A percentile compares a stretch with the other conserved stretches of the same genome.
phyloP scores from a whole-genome alignment of 2,888 invertebrate species.

The Nomada flava region DNA sequence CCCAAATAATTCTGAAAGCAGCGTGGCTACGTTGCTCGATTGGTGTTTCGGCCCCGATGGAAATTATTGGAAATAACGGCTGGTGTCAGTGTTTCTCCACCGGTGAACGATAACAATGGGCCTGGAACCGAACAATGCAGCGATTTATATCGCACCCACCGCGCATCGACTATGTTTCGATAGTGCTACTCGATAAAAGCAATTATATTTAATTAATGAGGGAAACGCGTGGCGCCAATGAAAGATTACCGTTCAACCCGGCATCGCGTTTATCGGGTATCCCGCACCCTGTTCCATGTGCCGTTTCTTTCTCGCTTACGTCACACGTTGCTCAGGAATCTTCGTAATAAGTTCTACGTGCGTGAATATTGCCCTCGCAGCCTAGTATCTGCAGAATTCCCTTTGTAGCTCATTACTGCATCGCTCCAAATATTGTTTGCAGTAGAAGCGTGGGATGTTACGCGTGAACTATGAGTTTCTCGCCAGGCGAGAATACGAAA shows the following conservation, averaged over 20 bases:
- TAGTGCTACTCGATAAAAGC: conserved; percentile 50
- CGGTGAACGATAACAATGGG: conserved; percentile 42
- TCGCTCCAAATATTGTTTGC: not conserved
- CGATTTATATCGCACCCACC: conserved; percentile 41
- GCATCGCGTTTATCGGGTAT: conserved; percentile 8
- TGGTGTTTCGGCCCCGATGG: conserved; percentile 26
- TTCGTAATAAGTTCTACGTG: not conserved
- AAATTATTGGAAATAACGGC: conserved; percentile 51
- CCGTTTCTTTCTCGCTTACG: not conserved
- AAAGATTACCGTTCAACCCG: conserved; percentile 25
- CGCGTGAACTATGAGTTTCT: not conserved
- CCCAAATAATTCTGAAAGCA: conserved; percentile 31
- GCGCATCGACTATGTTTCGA: conserved; percentile 37
- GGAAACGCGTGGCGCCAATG: not conserved
- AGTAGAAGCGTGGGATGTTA: not conserved
- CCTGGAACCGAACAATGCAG: conserved; percentile 32
- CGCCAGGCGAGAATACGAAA: not conserved
- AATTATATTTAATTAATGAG: conserved; percentile 66
- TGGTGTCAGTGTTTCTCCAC: conserved; percentile 16
- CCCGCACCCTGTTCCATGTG: conserved; percentile 12
- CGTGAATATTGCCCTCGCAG: not conserved
- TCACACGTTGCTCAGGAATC: conserved; percentile 22
- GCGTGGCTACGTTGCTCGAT: conserved; percentile 19
- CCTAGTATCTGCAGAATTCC: not conserved
- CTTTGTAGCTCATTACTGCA: not conserved